phyloP scores from a whole-genome alignment of 2,797 vertebrate species.

The Gobio occitaniae region DNA sequence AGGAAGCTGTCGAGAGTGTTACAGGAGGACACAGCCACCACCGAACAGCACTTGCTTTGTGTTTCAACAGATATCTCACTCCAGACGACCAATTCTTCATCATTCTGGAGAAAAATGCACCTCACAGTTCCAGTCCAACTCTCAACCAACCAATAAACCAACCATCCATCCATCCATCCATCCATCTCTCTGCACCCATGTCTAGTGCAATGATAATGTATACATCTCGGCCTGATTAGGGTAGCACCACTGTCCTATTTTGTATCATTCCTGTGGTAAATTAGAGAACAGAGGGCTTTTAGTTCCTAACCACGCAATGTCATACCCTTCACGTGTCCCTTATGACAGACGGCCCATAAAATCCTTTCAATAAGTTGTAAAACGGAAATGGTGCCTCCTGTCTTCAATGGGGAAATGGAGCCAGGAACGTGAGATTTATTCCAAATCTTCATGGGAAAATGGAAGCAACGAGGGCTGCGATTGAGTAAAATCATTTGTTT shows the following conservation, averaged over 20 bases:
- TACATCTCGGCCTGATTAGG: conserved; percentile 8
- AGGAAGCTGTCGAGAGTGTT: conserved; percentile 77
- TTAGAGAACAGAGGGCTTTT: conserved; percentile 24
- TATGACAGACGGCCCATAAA: conserved; percentile 78
- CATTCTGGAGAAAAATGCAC: conserved; percentile 69
- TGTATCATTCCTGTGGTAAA: conserved; percentile 7
- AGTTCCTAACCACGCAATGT: conserved; percentile 57
- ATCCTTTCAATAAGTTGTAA: conserved; percentile 80
- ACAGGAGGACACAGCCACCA: conserved; percentile 72
- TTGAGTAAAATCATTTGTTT: conserved; percentile 61
- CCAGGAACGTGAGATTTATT: conserved; percentile 75
- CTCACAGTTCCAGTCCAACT: conserved; percentile 17
- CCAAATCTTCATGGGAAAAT: conserved; percentile 73
- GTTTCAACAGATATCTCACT: conserved; percentile 79
- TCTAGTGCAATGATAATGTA: conserved; percentile 4
- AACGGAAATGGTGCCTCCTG: conserved; percentile 79
- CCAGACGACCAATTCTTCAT: conserved; percentile 70
- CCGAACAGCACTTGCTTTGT: conserved; percentile 76
- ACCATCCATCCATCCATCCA: neutral
- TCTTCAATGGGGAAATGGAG: conserved; percentile 67
- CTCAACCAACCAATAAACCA: neutral
- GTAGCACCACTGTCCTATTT: conserved; percentile 54
- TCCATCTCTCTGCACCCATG: neutral
- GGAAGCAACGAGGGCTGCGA: conserved; percentile 54
- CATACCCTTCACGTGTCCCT: conserved; percentile 75